A percentile compares a stretch with the other conserved stretches of the same genome.
Evolutionary conservation across 2,113 vertebrate species (phyloP).

Genomic region (Actenoides lindsayi): DNA sequence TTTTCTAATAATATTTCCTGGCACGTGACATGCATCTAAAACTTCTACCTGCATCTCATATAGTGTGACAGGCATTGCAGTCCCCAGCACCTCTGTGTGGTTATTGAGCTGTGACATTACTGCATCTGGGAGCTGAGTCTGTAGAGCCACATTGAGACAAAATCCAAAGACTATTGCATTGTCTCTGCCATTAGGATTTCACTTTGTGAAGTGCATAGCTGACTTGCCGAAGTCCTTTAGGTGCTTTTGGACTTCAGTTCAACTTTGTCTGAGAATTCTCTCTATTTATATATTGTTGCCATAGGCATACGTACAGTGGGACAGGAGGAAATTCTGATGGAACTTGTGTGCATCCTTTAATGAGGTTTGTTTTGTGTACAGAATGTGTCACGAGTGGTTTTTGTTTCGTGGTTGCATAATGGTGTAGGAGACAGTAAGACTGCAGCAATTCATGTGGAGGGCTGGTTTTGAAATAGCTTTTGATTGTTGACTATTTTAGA

Average conservation of each 20-base stretch:
- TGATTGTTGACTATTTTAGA: background rate
- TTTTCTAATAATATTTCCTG: background rate
- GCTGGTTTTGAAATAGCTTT: background rate
- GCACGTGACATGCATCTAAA: background rate
- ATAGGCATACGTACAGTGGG: background rate
- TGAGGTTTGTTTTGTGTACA: background rate
- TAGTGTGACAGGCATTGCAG: background rate
- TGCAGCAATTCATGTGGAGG: background rate
- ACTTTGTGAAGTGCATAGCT: background rate
- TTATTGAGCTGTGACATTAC: background rate
- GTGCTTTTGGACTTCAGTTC: background rate
- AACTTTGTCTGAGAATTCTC: background rate
- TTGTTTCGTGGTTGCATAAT: background rate
- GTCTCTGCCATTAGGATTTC: background rate
- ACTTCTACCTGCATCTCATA: background rate
- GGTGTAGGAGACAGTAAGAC: background rate
- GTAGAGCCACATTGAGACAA: background rate
- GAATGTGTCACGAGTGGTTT: background rate
- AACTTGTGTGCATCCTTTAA: background rate
- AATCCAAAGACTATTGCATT: background rate
- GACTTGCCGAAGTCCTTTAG: background rate
- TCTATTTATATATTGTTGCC: background rate
- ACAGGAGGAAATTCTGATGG: background rate
- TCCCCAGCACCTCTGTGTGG: background rate
- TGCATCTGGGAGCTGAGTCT: background rate